Evolutionary conservation across 2,888 invertebrate species (phyloP).

Genomic region (Idaea biselata): DNA sequence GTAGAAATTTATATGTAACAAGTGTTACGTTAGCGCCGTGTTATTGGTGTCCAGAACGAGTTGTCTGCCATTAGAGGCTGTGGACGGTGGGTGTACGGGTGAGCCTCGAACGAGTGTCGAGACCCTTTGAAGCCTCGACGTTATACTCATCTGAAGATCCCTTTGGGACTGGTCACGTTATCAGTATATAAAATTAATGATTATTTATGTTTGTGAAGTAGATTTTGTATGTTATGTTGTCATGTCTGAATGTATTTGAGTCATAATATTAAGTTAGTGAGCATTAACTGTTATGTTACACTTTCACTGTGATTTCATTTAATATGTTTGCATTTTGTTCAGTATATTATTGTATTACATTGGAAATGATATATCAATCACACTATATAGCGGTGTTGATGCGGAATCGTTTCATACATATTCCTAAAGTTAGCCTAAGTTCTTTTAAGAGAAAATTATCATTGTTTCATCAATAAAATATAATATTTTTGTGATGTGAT

Average conservation of each 20-base stretch:
- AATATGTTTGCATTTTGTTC: constrained; percentile 69
- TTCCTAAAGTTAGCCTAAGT: constrained; percentile 20
- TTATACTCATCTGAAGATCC: constrained; percentile 34
- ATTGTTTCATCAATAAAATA: constrained; percentile 44
- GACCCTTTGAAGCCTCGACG: constrained; percentile 18
- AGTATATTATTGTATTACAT: constrained; percentile 39
- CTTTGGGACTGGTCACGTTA: constrained; percentile 43
- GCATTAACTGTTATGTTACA: constrained; percentile 64
- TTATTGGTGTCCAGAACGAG: constrained; percentile 43
- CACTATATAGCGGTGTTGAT: constrained; percentile 23
- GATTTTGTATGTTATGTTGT: constrained; percentile 63
- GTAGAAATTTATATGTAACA: constrained; percentile 70
- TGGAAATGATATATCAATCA: constrained; percentile 38
- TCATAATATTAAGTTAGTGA: constrained; percentile 75
- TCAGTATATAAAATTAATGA: constrained; percentile 50
- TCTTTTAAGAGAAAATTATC: constrained; percentile 24
- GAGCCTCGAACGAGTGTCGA: constrained; percentile 14
- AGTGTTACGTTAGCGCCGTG: constrained; percentile 53
- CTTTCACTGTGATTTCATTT: constrained; percentile 75
- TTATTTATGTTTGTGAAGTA: constrained; percentile 58
- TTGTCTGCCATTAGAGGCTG: constrained; percentile 15
- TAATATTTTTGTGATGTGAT: constrained; percentile 54
- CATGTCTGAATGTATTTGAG: constrained; percentile 63
- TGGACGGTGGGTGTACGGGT: constrained; percentile 1
- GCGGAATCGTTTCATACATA: constrained; percentile 23